Evolutionary conservation across 2,888 invertebrate genomes (phyloP).

Genomic region (Norana najaformis): DNA sequence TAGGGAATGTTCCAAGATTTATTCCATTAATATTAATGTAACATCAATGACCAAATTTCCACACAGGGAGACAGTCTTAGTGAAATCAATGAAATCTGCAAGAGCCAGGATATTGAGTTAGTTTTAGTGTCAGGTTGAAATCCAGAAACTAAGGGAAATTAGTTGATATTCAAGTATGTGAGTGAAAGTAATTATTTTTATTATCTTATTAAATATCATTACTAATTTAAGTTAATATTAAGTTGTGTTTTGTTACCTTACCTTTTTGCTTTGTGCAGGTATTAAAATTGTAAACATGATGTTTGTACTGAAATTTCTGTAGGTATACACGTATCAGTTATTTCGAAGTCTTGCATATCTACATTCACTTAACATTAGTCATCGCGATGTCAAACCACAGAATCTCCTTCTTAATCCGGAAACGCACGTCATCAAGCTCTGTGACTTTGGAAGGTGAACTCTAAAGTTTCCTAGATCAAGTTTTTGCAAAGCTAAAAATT

Average conservation of each 20-base stretch:
- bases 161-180: too few species aligned
- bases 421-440: constrained; percentile 94
- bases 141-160: too few species aligned
- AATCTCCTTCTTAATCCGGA: constrained; percentile 96
- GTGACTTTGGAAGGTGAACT: constrained; percentile 85
- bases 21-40: background rate
- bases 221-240: too few species aligned
- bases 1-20: background rate
- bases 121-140: too few species aligned
- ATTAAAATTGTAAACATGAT: background rate
- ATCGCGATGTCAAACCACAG: constrained; percentile 99
- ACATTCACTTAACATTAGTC: constrained; percentile 97
- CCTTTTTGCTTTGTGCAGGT: background rate
- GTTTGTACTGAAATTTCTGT: constrained; percentile 57
- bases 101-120: background rate
- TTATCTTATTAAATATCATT: too few species aligned
- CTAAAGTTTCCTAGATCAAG: background rate
- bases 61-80: background rate
- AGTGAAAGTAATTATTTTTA: too few species aligned
- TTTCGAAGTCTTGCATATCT: constrained; percentile 99
- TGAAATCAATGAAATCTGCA: background rate
- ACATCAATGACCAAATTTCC: background rate
- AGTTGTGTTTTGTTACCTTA: too few species aligned
- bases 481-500: background rate
- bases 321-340: constrained; percentile 99